phyloP scores from a whole-genome alignment of 2,888 invertebrate species.

The Venustoraphidia nigricollis region DNA sequence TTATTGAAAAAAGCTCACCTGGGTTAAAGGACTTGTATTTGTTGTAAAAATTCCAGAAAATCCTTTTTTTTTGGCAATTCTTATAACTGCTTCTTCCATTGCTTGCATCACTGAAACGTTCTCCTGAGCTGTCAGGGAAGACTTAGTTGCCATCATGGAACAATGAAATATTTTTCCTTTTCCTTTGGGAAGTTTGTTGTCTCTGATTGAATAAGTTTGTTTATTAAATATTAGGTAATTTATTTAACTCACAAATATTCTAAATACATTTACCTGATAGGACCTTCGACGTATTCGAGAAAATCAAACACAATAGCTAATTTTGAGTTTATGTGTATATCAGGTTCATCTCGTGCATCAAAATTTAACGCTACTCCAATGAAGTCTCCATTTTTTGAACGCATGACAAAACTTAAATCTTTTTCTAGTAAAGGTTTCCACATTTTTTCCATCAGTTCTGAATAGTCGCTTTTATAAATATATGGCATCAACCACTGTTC shows the following conservation, averaged over 20 bases:
- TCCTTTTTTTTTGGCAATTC: slow-evolving; percentile 43
- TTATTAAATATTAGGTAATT: slow-evolving; percentile 3
- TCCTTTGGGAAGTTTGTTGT: slow-evolving; percentile 42
- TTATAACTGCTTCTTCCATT: slow-evolving; percentile 60
- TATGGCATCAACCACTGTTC: slow-evolving; percentile 63
- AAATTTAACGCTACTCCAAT: slow-evolving; percentile 67
- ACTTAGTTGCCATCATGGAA: slow-evolving; percentile 76
- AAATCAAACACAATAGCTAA: slow-evolving; percentile 61
- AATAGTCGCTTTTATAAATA: slow-evolving; percentile 51
- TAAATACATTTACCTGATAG: slow-evolving; percentile 37
- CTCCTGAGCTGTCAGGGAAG: slow-evolving; percentile 46
- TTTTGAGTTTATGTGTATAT: slow-evolving; percentile 50
- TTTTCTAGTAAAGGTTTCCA: slow-evolving; percentile 57
- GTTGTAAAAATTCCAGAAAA: slow-evolving; percentile 72
- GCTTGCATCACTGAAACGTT: slow-evolving; percentile 66
- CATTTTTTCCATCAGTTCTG: slow-evolving; percentile 45
- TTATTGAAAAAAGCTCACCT: slow-evolving; percentile 34
- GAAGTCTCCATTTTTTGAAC: slow-evolving; percentile 33
- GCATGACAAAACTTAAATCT: slow-evolving; percentile 56
- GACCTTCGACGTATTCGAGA: slow-evolving; percentile 59
- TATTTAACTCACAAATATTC: background rate
- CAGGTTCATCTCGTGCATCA: slow-evolving; percentile 68
- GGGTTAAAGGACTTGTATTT: slow-evolving; percentile 77
- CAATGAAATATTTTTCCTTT: slow-evolving; percentile 60
- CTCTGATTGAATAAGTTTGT: slow-evolving; percentile 23